Evolutionary conservation across 2,113 vertebrate genomes (phyloP).

Genomic region (Daphoenositta chrysoptera): DNA sequence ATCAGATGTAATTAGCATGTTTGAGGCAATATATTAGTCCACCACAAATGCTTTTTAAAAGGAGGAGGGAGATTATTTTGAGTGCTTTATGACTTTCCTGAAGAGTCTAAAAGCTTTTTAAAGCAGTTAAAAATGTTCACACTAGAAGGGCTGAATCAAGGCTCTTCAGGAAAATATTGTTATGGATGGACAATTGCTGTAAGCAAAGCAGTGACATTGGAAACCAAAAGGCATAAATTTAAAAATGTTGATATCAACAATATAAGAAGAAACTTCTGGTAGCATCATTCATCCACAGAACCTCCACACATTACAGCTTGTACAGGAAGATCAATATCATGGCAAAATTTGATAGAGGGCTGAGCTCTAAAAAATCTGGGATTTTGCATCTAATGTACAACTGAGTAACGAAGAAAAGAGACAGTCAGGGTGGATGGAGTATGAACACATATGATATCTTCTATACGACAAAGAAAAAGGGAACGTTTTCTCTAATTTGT

Average conservation of each 20-base stretch:
- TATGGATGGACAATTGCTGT: not conserved
- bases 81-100: not conserved
- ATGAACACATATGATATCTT: not conserved
- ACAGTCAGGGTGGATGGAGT: not conserved
- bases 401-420: not conserved
- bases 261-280: not conserved
- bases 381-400: not conserved
- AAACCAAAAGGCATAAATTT: not conserved
- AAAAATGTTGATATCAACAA: not conserved
- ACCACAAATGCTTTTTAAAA: constrained; percentile 26
- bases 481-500: not conserved
- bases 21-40: not conserved
- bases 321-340: not conserved
- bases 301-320: not conserved
- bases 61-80: not conserved
- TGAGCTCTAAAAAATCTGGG: not conserved
- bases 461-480: not conserved
- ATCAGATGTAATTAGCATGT: constrained; percentile 6
- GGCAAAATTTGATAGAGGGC: not conserved
- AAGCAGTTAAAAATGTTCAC: not conserved
- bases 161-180: not conserved
- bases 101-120: constrained; percentile 14
- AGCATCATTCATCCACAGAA: not conserved
- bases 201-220: not conserved
- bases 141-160: not conserved